Conservation (phyloP, 2,797 vertebrate species). For the Microtus agrestis region DNA sequence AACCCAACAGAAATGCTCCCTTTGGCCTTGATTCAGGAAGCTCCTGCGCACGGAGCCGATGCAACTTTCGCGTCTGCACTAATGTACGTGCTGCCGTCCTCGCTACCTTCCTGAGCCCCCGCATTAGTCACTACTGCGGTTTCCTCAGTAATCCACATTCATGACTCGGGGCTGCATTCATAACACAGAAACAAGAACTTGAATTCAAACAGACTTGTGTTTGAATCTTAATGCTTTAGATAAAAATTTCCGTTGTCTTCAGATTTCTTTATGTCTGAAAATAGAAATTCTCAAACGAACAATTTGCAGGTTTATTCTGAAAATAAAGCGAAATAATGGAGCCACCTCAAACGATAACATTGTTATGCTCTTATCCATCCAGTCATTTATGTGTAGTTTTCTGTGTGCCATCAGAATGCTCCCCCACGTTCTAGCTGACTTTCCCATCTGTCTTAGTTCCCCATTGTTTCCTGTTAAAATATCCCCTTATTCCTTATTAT, state of each 20-base stretch:
- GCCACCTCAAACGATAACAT: background rate
- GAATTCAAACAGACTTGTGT: conserved; percentile 1
- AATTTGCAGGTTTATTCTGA: background rate
- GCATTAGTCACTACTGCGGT: background rate
- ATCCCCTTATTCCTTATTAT: background rate
- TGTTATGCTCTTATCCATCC: background rate
- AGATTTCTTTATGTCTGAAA: background rate
- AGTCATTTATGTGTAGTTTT: background rate
- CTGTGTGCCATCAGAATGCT: background rate
- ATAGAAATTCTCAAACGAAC: background rate
- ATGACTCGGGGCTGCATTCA: background rate
- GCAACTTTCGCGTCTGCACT: background rate
- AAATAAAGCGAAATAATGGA: background rate
- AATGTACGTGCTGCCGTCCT: background rate
- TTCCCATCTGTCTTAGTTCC: background rate
- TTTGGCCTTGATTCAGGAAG: background rate
- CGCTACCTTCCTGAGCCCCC: background rate
- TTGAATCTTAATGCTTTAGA: background rate
- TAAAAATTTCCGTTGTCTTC: conserved; percentile 31
- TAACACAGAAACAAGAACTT: background rate
- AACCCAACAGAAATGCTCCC: background rate
- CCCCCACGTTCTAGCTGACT: background rate
- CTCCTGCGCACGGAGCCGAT: background rate
- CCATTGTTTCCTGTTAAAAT: background rate
- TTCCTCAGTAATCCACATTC: background rate